Evolutionary conservation across 2,113 vertebrate genomes (phyloP).

Genomic region (Globicephala melas): DNA sequence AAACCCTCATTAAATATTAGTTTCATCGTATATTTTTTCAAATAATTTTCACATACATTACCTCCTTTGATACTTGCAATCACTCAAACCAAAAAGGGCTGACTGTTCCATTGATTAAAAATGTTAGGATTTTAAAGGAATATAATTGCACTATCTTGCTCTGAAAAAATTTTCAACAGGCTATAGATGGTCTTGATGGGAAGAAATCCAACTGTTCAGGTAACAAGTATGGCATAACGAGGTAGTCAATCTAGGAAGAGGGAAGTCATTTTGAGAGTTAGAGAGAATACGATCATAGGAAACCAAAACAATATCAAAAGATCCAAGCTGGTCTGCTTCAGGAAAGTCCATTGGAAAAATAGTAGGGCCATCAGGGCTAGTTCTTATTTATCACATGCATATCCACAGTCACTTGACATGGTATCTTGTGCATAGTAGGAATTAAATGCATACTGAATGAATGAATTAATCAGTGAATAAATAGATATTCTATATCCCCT

Average conservation of each 20-base stretch:
- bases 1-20: background rate
- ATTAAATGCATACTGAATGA: background rate
- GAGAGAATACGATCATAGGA: background rate
- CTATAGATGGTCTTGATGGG: background rate
- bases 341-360: background rate
- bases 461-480: background rate
- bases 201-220: background rate
- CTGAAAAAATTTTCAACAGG: background rate
- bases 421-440: background rate
- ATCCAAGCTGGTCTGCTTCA: background rate
- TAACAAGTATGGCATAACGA: background rate
- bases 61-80: background rate
- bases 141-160: background rate
- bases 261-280: background rate
- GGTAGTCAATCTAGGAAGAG: background rate
- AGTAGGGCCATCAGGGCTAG: background rate
- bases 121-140: background rate
- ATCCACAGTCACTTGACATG: background rate
- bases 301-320: background rate
- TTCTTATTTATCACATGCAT: background rate
- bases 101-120: background rate
- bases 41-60: background rate
- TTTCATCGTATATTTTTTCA: background rate
- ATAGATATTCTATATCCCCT: background rate
- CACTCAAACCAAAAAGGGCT: background rate